Evolutionary conservation across 1,140 invertebrate genomes (phyloP).

Genomic region (Drosophila pectinifera): DNA sequence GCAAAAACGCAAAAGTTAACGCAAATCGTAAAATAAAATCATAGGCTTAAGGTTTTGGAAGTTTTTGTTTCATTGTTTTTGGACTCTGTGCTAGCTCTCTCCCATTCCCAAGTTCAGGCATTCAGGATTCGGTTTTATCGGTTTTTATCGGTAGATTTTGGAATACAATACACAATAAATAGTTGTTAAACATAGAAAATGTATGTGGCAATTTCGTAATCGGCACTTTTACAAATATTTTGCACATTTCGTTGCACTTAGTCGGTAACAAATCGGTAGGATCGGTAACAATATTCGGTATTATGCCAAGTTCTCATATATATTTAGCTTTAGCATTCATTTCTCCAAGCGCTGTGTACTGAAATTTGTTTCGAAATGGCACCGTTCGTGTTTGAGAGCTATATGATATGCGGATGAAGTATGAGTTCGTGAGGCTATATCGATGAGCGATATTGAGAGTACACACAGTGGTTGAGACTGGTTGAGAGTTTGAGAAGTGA

Average conservation of each 20-base stretch:
- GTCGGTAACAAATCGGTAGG: conserved; percentile 55
- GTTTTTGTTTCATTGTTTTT: conserved; percentile 55
- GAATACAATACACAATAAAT: conserved; percentile 81
- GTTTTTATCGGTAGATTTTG: conserved; percentile 43
- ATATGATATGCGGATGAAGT: conserved; percentile 21
- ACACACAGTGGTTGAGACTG: conserved; percentile 8
- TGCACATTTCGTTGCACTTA: conserved; percentile 64
- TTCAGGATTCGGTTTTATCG: conserved; percentile 59
- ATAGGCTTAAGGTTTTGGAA: conserved; percentile 40
- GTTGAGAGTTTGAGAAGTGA: not conserved
- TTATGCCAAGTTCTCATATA: conserved; percentile 52
- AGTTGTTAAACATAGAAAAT: conserved; percentile 74
- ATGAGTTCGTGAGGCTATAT: conserved; percentile 30
- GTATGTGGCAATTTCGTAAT: conserved; percentile 39
- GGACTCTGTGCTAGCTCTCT: conserved; percentile 85
- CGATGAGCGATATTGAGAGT: too few relatives aligned
- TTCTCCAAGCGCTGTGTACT: conserved; percentile 73
- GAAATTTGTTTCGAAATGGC: conserved; percentile 56
- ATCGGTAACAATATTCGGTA: conserved; percentile 51
- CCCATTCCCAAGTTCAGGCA: conserved; percentile 85
- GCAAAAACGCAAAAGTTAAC: conserved; percentile 27
- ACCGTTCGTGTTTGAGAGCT: conserved; percentile 32
- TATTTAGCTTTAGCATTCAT: conserved; percentile 83
- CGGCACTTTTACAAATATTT: conserved; percentile 46
- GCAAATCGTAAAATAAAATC: conserved; percentile 40